Evolutionary conservation across 2,113 vertebrate species (phyloP), one percentile per base, ranked within the genome.

Genomic region (Aix galericulata): DNA sequence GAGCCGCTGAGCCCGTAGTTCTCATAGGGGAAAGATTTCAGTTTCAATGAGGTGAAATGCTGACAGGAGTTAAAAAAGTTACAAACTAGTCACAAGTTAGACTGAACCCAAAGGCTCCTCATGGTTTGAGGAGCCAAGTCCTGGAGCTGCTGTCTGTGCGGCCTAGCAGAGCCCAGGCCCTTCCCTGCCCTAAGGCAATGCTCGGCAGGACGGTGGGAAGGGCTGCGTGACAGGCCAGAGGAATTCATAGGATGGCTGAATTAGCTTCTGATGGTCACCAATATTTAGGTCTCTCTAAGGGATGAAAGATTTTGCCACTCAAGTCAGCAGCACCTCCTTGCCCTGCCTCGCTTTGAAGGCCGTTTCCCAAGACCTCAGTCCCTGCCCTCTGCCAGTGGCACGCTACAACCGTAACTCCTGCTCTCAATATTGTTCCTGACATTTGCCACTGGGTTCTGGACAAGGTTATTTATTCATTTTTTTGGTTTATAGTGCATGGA

Each of bases 341-440:
- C 38, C 22, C 9, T 2, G 21, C 53, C 48, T 66, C 68, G 48
- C n/a, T 52, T n/a, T 76, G 42, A 64, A 76, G 25, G 34, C 29
- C 25, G 2, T 69, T 64, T 86, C n/a, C 53, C 22, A 29, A 34
- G 58, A 32, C 9, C 55, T 32, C 16, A 5, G 23, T 1, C 74
- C 71, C 13, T 5, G 36, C n/a, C 38, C 58, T 77, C 90, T 56
- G 69, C 50, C 56, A 36, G 59, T 9, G 48, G 17, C 25, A 15
- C 0, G 0, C 8, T 32, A 0, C 1, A 27, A 40, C 17, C 20
- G 8, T 11, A 2, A 1, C 52, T 64, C 31, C 48, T 68, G 21
- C 31, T 63, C 25, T 34, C 34, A 9, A 21, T 55, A 25, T 17
- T 21, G 18, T 10, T 60, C 34, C 71, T 64, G 52, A 34, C 36